phyloP scores from a whole-genome alignment of 1,140 invertebrate genomes.

The Drosophila seguyi region DNA sequence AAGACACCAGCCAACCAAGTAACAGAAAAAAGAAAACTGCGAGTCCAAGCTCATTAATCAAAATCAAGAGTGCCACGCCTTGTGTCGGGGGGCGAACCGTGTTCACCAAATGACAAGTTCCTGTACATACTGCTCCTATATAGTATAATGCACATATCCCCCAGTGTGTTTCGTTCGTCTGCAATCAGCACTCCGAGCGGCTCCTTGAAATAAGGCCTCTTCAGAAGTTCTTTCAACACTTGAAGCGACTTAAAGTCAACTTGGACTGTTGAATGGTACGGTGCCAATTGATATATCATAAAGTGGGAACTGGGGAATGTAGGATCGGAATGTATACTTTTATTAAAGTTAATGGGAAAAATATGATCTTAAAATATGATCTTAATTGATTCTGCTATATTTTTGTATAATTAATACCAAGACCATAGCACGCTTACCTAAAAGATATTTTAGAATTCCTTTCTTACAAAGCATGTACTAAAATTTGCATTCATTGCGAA shows the following conservation, averaged over 20 bases:
- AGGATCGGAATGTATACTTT: neutral
- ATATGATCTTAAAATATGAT: neutral
- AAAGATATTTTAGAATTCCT: neutral
- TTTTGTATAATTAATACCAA: no score
- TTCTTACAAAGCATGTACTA: neutral
- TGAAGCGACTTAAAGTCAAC: constrained; percentile 36
- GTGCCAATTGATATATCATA: constrained; percentile 34
- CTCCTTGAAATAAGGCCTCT: constrained; percentile 47
- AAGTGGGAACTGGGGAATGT: neutral
- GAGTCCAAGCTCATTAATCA: constrained; percentile 74
- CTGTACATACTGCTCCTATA: constrained; percentile 47
- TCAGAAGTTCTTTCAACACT: constrained; percentile 73
- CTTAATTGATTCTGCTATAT: no score
- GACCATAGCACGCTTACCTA: no score
- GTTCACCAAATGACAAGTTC: constrained; percentile 77
- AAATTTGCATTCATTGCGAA: constrained; percentile 1
- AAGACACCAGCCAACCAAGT: constrained; percentile 40
- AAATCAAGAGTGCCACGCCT: constrained; percentile 80
- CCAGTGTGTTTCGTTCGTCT: constrained; percentile 23
- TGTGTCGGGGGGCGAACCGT: constrained; percentile 64
- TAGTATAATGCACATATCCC: constrained; percentile 29
- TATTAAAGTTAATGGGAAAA: neutral
- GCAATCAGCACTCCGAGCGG: constrained; percentile 46
- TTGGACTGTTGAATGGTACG: constrained; percentile 11
- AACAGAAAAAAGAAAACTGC: constrained; percentile 54